Conservation (phyloP, 1,140 invertebrate species). For the Drosophila funebris region DNA sequence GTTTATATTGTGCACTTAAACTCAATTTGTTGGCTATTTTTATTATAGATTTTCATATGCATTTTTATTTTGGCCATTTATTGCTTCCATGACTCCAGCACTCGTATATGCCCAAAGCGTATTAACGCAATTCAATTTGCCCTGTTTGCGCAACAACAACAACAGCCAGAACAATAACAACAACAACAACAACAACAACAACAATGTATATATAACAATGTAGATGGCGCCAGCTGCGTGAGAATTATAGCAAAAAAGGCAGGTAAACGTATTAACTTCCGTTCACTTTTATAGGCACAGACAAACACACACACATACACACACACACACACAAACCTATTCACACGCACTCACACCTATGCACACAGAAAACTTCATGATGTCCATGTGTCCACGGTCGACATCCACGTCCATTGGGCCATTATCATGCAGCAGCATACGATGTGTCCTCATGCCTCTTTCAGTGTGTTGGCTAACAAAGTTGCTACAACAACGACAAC, state of each 20-base stretch:
- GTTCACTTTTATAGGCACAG: slow-evolving; percentile 73
- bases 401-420: slow-evolving; percentile 30
- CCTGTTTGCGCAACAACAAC: slow-evolving; percentile 41
- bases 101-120: slow-evolving; percentile 73
- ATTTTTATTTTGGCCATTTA: slow-evolving; percentile 68
- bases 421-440: slow-evolving; percentile 47
- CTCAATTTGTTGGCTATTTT: slow-evolving; percentile 70
- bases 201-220: slow-evolving; percentile 31
- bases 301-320: slow-evolving; percentile 36
- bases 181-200: background rate
- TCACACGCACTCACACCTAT: slow-evolving; percentile 32
- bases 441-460: slow-evolving; percentile 15
- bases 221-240: slow-evolving; percentile 57
- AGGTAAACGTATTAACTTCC: slow-evolving; percentile 80
- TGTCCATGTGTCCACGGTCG: slow-evolving; percentile 15
- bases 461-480: slow-evolving; percentile 43
- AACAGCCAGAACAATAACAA: slow-evolving; percentile 6
- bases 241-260: slow-evolving; percentile 36
- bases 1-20: slow-evolving; percentile 60
- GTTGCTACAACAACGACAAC: slow-evolving; percentile 24
- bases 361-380: slow-evolving; percentile 55
- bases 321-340: slow-evolving; percentile 15
- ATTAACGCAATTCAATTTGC: slow-evolving; percentile 79
- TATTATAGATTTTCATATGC: slow-evolving; percentile 71
- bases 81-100: slow-evolving; percentile 43